Evolutionary conservation across 2,113 vertebrate species (phyloP).

Genomic region (Callospermophilus lateralis): DNA sequence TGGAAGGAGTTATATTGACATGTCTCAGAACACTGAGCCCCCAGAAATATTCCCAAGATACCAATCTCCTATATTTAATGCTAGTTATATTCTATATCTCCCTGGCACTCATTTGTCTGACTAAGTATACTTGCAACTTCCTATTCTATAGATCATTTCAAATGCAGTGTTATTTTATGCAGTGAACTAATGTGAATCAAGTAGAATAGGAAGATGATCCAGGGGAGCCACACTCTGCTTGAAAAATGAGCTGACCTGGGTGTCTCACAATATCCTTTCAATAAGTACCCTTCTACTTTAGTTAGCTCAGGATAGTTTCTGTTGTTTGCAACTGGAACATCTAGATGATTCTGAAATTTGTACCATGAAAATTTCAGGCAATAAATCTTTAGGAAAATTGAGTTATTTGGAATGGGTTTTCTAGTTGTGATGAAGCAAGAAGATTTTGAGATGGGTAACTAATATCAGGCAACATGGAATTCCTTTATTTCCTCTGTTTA

Average conservation of each 20-base stretch:
- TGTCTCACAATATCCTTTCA: neutral
- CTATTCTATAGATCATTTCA: neutral
- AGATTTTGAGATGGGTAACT: neutral
- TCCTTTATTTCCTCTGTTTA: neutral
- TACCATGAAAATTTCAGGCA: neutral
- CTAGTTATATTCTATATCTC: neutral
- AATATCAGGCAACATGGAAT: neutral
- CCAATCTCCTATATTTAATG: neutral
- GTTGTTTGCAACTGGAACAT: neutral
- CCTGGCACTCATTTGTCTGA: neutral
- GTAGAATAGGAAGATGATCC: neutral
- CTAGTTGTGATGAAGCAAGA: neutral
- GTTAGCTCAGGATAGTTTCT: neutral
- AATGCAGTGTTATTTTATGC: neutral
- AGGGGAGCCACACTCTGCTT: neutral
- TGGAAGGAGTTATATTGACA: slow-evolving; percentile 41
- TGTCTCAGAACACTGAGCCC: neutral
- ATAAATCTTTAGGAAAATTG: neutral
- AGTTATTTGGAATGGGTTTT: neutral
- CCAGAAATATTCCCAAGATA: neutral
- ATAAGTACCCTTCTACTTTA: neutral
- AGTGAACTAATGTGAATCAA: neutral
- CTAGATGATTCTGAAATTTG: slow-evolving; percentile 20
- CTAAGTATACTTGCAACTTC: neutral
- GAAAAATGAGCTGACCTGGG: neutral